These are phyloP conservation scores for Oopsacas minuta DNA, from an alignment of 37 sponge, comb jelly and placozoan species.

Conservation along the genomic window DNA sequence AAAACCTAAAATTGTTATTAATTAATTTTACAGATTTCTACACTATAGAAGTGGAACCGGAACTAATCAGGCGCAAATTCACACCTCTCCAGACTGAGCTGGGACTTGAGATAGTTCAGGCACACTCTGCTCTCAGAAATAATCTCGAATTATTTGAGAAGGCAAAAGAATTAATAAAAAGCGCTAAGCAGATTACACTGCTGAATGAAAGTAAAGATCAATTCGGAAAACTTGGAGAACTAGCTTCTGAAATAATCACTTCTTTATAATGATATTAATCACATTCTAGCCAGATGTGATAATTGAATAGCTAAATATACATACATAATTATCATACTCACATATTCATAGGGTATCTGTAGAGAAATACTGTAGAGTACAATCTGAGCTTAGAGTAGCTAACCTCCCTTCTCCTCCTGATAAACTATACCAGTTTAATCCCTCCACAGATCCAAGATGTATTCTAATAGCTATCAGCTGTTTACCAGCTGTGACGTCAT, in stretches of 20 bases:
- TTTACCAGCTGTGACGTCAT: background rate
- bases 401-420: background rate
- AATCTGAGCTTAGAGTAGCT: background rate
- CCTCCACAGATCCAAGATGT: constrained; percentile 5
- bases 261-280: too few species aligned
- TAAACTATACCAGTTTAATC: background rate
- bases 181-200: background rate
- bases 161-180: background rate
- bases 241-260: background rate
- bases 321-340: too few species aligned
- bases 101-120: background rate
- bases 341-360: background rate
- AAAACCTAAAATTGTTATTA: background rate
- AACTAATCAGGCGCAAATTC: background rate
- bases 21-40: constrained; percentile 12
- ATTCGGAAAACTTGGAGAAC: background rate
- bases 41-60: background rate
- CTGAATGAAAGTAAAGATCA: background rate
- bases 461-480: background rate
- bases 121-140: background rate
- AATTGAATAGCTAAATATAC: too few species aligned
- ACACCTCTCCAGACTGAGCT: background rate
- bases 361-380: background rate
- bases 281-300: too few species aligned
- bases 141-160: background rate